Conservation (phyloP, 2,888 invertebrate genomes). For the Camptogramma bilineatum region DNA sequence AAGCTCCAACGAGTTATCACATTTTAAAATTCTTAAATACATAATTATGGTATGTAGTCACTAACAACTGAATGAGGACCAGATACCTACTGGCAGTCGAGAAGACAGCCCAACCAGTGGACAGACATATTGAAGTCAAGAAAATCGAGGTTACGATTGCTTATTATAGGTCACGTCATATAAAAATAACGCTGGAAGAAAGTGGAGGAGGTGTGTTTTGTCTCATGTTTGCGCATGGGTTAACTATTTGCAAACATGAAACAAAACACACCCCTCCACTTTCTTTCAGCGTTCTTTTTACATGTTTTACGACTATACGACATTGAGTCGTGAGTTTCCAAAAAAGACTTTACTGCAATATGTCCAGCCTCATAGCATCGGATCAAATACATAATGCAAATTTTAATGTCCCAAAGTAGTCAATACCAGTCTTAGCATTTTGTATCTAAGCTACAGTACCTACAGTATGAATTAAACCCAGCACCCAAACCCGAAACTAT, state of each 20-base stretch:
- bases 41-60: conserved; percentile 19
- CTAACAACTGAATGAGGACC: conserved; percentile 33
- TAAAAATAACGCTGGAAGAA: no score
- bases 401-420: conserved; percentile 29
- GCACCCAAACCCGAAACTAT: conserved; percentile 75
- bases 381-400: conserved; percentile 24
- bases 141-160: background rate
- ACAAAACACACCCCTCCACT: no score
- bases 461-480: conserved; percentile 61
- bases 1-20: conserved; percentile 53
- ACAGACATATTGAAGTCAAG: conserved; percentile 2
- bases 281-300: no score
- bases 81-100: conserved; percentile 25
- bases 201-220: no score
- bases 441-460: conserved; percentile 42
- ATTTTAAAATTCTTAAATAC: conserved; percentile 47
- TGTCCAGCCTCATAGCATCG: conserved; percentile 15
- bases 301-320: no score
- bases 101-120: conserved; percentile 27
- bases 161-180: no score
- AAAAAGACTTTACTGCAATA: background rate
- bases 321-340: background rate
- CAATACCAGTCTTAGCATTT: conserved; percentile 34
- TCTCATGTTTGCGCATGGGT: no score
- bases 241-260: no score